Conservation (phyloP, 2,888 invertebrate genomes). For the Maniola hyperantus region DNA sequence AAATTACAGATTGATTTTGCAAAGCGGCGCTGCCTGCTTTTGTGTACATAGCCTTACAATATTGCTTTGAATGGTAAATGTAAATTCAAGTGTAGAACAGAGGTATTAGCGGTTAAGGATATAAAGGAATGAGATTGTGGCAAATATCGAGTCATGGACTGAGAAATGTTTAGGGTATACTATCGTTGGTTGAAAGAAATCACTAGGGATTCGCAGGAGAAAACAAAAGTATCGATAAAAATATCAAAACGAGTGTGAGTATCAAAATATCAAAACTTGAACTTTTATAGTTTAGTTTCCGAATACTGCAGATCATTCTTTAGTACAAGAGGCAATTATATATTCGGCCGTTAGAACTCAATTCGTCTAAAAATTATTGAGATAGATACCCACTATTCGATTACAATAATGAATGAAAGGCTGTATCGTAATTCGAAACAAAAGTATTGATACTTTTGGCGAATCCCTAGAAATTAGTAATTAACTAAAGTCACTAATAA, state of each 20-base stretch:
- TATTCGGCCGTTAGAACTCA: too few relatives aligned
- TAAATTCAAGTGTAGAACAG: constrained; percentile 10
- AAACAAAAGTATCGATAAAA: neutral
- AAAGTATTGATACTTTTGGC: constrained; percentile 37
- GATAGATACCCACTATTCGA: neutral
- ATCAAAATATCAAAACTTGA: too few relatives aligned
- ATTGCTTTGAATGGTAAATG: constrained; percentile 45
- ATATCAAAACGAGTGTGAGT: neutral
- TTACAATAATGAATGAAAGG: neutral
- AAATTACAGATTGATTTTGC: neutral
- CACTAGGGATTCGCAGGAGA: neutral
- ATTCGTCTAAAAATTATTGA: too few relatives aligned
- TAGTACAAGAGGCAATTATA: too few relatives aligned
- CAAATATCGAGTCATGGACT: constrained; percentile 66
- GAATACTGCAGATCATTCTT: too few relatives aligned
- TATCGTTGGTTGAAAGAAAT: constrained; percentile 12
- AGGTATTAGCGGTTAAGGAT: constrained; percentile 34
- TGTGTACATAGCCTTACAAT: constrained; percentile 15
- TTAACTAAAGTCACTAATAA: constrained; percentile 65
- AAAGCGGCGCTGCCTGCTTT: constrained; percentile 1
- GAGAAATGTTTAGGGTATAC: constrained; percentile 57
- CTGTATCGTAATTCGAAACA: neutral
- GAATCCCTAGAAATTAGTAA: constrained; percentile 45
- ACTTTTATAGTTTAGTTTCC: neutral
- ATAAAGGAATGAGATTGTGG: constrained; percentile 40